These are phyloP conservation scores for Palythoa grandiflora DNA, from an alignment of 92 coral and sea anemone species.

Conservation along the genomic window DNA sequence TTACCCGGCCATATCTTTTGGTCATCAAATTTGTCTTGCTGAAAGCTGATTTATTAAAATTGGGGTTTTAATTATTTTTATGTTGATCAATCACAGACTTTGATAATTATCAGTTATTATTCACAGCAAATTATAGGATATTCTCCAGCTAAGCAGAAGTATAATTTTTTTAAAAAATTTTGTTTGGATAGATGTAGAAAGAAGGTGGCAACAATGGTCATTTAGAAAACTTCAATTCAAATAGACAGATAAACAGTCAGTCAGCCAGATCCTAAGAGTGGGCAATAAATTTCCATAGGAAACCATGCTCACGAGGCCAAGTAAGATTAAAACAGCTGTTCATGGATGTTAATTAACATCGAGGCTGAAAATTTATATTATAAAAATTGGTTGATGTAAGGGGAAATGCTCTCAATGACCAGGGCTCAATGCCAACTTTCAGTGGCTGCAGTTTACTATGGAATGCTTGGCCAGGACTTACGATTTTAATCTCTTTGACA, in stretches of 20 bases:
- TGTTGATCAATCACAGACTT: slow-evolving; percentile 4
- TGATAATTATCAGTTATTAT: not conserved
- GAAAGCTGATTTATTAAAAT: not conserved
- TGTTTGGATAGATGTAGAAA: not conserved
- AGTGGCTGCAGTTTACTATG: not conserved
- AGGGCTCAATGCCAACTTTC: not conserved
- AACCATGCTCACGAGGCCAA: not conserved
- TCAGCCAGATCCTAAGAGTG: not conserved
- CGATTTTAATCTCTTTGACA: not conserved
- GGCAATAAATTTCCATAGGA: not conserved
- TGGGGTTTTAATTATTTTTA: not conserved
- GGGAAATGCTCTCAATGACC: not conserved
- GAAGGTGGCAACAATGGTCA: not conserved
- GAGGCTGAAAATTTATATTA: not conserved
- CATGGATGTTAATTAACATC: not conserved
- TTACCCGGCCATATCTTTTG: not conserved
- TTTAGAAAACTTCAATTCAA: not conserved
- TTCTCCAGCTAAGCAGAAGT: not conserved
- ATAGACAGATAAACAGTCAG: not conserved
- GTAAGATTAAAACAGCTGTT: not conserved
- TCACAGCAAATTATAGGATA: not conserved
- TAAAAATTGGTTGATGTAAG: not conserved
- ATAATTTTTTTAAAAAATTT: no score
- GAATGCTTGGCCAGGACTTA: not conserved
- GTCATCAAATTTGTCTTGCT: not conserved